Evolutionary conservation across 2,888 invertebrate species (phyloP).

Genomic region (Emesis russula): DNA sequence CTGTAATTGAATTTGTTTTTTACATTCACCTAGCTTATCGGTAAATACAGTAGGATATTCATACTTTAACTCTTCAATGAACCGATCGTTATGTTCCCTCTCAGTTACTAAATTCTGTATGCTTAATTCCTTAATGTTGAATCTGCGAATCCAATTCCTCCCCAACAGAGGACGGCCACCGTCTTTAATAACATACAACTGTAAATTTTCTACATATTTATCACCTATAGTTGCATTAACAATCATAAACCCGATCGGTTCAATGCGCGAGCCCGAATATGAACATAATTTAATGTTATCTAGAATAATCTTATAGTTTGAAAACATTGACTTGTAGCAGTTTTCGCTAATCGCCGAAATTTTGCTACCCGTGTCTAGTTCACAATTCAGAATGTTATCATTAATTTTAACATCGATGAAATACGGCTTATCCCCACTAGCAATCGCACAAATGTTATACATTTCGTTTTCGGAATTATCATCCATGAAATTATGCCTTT

Average conservation of each 20-base stretch:
- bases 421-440: background rate
- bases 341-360: background rate
- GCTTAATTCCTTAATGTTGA: background rate
- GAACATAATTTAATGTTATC: background rate
- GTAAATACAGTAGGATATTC: background rate
- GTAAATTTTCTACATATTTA: background rate
- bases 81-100: background rate
- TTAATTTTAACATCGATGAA: background rate
- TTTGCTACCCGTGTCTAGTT: background rate
- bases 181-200: background rate
- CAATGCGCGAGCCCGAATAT: background rate
- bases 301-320: background rate
- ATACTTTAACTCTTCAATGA: background rate
- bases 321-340: background rate
- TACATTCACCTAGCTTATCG: background rate
- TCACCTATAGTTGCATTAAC: background rate
- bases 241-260: background rate
- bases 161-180: background rate
- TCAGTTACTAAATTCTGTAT: background rate
- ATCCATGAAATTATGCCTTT: no score
- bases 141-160: background rate
- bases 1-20: constrained; percentile 35
- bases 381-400: background rate
- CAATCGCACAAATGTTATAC: background rate
- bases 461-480: no score